These are phyloP conservation scores for Tetragonisca angustula DNA, from an alignment of 2,888 invertebrate species.

Conservation along the genomic window DNA sequence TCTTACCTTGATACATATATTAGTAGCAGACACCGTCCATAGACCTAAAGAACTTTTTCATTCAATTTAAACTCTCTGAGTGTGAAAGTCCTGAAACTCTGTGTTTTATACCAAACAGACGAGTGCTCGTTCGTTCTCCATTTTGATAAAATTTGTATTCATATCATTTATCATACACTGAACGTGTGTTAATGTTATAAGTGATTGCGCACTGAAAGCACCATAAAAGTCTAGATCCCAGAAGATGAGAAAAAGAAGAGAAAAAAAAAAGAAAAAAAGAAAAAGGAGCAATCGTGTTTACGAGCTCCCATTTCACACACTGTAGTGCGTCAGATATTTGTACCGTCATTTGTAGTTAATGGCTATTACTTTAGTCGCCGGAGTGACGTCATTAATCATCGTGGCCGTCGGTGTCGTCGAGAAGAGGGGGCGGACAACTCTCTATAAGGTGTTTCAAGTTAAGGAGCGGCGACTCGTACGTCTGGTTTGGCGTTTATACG, in stretches of 20 bases:
- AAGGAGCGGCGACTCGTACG: slow-evolving; percentile 57
- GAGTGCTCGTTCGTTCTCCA: no score
- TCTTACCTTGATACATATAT: no score
- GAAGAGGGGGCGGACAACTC: slow-evolving; percentile 67
- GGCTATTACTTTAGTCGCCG: slow-evolving; percentile 42
- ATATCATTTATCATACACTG: no score
- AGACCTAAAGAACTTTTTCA: no score
- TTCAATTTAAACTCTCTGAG: no score
- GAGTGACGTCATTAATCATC: slow-evolving; percentile 70
- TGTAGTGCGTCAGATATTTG: slow-evolving; percentile 36
- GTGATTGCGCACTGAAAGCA: no score
- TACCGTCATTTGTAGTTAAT: slow-evolving; percentile 61
- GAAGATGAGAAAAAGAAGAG: no score
- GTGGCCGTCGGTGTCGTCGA: slow-evolving; percentile 64
- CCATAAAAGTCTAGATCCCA: background rate
- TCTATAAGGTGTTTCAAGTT: slow-evolving; percentile 60
- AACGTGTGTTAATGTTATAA: no score
- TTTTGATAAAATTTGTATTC: no score
- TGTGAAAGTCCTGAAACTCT: no score
- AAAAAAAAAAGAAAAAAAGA: background rate
- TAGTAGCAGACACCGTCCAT: no score
- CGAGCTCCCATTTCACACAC: background rate
- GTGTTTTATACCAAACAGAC: no score
- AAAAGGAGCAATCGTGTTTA: background rate
- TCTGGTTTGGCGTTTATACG: slow-evolving; percentile 39